Evolutionary conservation across 2,113 vertebrate genomes (phyloP).

Genomic region (Thermophis baileyi): DNA sequence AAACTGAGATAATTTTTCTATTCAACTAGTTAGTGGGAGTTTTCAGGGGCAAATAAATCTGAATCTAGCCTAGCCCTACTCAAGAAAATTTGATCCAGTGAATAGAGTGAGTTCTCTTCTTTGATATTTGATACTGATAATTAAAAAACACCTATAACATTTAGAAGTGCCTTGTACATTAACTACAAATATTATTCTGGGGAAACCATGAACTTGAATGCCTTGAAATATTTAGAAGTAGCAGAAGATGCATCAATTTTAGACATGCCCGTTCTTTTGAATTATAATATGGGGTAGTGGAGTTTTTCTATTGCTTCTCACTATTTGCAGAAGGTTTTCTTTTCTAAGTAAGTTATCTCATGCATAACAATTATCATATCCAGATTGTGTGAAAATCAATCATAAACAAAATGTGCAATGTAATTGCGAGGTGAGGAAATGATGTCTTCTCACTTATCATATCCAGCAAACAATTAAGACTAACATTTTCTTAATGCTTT

Average conservation of each 20-base stretch:
- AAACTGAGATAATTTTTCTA: not conserved
- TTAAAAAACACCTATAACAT: not conserved
- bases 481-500: not conserved
- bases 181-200: not conserved
- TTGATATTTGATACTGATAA: not conserved
- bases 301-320: not conserved
- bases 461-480: not conserved
- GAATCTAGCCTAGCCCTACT: not conserved
- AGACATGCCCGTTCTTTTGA: not conserved
- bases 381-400: not conserved
- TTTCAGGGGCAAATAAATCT: not conserved
- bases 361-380: not conserved
- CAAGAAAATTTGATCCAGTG: not conserved
- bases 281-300: not conserved
- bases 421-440: not conserved
- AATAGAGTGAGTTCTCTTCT: not conserved
- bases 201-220: slow-evolving; percentile 24
- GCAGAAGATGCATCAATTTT: not conserved
- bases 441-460: not conserved
- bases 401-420: not conserved
- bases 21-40: not conserved
- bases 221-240: slow-evolving; percentile 21
- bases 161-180: slow-evolving; percentile 6
- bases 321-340: not conserved
- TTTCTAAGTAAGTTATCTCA: not conserved